Conservation (phyloP, 1,140 invertebrate genomes). For the Drosophila erecta region DNA sequence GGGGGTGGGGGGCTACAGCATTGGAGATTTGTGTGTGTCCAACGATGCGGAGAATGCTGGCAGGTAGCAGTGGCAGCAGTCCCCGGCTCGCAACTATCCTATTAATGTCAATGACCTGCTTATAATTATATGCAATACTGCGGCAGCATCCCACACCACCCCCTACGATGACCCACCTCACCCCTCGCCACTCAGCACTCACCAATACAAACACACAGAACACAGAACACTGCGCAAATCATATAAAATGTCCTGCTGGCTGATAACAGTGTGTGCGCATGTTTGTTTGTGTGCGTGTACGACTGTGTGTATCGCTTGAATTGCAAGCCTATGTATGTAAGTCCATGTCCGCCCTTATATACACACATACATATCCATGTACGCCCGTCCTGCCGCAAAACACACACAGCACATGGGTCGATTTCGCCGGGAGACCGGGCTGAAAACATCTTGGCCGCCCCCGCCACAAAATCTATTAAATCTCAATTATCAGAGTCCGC, state of each 20-base stretch:
- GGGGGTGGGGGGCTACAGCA: neutral
- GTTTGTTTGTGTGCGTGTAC: conserved; percentile 40
- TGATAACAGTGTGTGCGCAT: conserved; percentile 62
- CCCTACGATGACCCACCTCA: neutral
- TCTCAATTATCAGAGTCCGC: conserved; percentile 26
- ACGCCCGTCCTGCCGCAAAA: conserved; percentile 1
- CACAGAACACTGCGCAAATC: conserved; percentile 53
- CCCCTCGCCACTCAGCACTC: neutral
- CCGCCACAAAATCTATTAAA: conserved; percentile 31
- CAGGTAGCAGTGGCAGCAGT: conserved; percentile 6
- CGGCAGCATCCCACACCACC: conserved; percentile 49
- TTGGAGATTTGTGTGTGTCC: conserved; percentile 32
- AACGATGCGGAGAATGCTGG: conserved; percentile 47
- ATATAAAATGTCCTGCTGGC: conserved; percentile 71
- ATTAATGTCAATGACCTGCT: conserved; percentile 81
- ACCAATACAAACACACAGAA: conserved; percentile 20
- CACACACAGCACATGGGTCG: conserved; percentile 25
- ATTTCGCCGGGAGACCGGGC: conserved; percentile 9
- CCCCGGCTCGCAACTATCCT: conserved; percentile 20
- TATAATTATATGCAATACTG: conserved; percentile 81
- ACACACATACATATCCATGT: neutral
- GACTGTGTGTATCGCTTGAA: conserved; percentile 34
- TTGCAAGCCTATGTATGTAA: conserved; percentile 29
- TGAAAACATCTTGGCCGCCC: conserved; percentile 15
- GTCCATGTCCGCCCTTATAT: conserved; percentile 18